A percentile compares a stretch with the other conserved stretches of the same genome.
phyloP scores from a whole-genome alignment of 2,888 invertebrate species.

The Cantharis lateralis region DNA sequence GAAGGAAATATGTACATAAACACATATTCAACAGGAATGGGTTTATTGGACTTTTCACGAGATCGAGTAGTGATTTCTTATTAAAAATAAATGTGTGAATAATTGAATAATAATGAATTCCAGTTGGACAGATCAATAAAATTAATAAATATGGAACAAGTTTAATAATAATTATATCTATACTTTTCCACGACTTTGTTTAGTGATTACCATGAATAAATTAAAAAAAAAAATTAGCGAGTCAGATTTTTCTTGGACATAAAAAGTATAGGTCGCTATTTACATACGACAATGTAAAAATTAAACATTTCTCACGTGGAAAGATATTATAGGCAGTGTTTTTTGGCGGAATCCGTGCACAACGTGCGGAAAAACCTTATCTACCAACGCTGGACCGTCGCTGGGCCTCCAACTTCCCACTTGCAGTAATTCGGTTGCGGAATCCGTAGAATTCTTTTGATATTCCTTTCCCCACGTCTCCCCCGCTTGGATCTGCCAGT shows the following conservation, averaged over 20 bases:
- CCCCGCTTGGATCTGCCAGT: conserved; percentile 62
- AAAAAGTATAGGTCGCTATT: not conserved
- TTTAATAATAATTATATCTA: not conserved
- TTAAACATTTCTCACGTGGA: conserved; percentile 66
- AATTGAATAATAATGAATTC: conserved; percentile 2
- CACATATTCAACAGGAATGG: not conserved
- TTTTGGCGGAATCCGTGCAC: conserved; percentile 78
- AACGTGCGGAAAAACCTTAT: conserved; percentile 79
- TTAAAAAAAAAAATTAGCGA: not conserved
- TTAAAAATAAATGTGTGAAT: conserved; percentile 6
- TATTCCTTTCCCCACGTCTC: conserved; percentile 63
- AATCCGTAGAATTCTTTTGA: conserved; percentile 33
- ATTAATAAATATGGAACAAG: not conserved
- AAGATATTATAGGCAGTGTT: conserved; percentile 72
- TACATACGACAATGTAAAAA: not conserved
- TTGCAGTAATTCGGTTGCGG: conserved; percentile 53
- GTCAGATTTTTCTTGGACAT: not conserved
- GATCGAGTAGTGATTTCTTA: not conserved
- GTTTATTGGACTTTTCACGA: conserved; percentile 9
- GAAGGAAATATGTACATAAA: not conserved
- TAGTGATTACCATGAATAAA: not conserved
- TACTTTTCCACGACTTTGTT: not conserved
- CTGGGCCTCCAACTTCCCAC: conserved; percentile 78
- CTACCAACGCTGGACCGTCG: conserved; percentile 68
- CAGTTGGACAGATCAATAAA: not conserved